Conservation (phyloP, 2,888 invertebrate genomes). For the Idaea straminata region DNA sequence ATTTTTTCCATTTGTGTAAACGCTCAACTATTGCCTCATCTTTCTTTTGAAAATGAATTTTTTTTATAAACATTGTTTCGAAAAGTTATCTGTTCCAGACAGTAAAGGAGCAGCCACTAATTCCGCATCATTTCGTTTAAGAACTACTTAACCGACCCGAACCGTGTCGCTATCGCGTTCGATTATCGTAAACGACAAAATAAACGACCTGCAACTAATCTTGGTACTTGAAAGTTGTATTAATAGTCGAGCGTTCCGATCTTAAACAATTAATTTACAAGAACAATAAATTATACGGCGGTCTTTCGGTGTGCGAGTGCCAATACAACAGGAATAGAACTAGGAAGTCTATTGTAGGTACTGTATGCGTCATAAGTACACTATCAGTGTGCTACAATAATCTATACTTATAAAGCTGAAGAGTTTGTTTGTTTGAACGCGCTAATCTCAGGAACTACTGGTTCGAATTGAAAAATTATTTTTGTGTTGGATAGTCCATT, state of each 20-base stretch:
- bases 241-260: slow-evolving; percentile 24
- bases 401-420: too few relatives aligned
- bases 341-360: slow-evolving; percentile 20
- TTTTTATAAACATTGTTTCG: not conserved
- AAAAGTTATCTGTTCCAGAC: slow-evolving; percentile 6
- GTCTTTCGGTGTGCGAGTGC: slow-evolving; percentile 14
- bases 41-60: too few relatives aligned
- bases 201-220: slow-evolving; percentile 3
- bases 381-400: too few relatives aligned
- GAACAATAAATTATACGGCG: slow-evolving; percentile 19
- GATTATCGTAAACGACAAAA: slow-evolving; percentile 2
- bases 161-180: not conserved
- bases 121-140: not conserved
- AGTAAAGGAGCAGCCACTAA: not conserved
- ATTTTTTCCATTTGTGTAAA: too few relatives aligned
- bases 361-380: too few relatives aligned
- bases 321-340: slow-evolving; percentile 25
- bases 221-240: slow-evolving; percentile 11
- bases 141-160: not conserved
- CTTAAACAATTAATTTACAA: slow-evolving; percentile 22
- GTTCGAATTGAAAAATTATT: too few relatives aligned
- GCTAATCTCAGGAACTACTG: too few relatives aligned
- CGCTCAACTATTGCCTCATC: too few relatives aligned
- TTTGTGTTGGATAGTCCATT: too few relatives aligned
- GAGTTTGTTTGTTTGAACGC: too few relatives aligned